phyloP scores from a whole-genome alignment of 2,113 vertebrate species.

The Catagonus wagneri region DNA sequence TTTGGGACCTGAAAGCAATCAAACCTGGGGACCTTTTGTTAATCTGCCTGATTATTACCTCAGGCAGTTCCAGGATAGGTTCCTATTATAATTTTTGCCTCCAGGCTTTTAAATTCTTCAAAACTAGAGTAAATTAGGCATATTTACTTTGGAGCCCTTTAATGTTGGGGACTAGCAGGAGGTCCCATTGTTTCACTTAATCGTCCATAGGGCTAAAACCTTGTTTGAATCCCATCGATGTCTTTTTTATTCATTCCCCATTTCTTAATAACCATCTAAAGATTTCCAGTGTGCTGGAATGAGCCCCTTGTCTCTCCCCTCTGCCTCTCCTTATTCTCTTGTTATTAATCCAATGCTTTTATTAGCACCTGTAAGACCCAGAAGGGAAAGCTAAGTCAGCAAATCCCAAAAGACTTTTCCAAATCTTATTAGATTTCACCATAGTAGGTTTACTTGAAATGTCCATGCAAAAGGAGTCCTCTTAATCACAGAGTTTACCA shows the following conservation, averaged over 20 bases:
- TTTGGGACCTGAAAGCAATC: background rate
- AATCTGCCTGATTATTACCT: background rate
- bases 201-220: background rate
- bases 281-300: background rate
- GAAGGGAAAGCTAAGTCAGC: background rate
- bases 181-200: background rate
- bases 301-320: background rate
- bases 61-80: background rate
- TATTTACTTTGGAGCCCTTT: background rate
- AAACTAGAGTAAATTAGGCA: slow-evolving; percentile 3
- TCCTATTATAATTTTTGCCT: background rate
- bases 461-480: background rate
- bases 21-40: background rate
- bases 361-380: slow-evolving; percentile 18
- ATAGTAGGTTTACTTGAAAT: background rate
- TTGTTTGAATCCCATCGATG: background rate
- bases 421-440: background rate
- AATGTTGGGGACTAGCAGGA: background rate
- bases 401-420: background rate
- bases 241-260: background rate
- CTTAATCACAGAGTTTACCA: background rate
- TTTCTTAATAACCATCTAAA: slow-evolving; percentile 22
- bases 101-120: background rate
- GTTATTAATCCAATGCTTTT: slow-evolving; percentile 3
- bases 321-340: background rate